These are phyloP conservation scores for Philereme vetulata DNA, from an alignment of 2,888 invertebrate genomes.

Conservation along the genomic window DNA sequence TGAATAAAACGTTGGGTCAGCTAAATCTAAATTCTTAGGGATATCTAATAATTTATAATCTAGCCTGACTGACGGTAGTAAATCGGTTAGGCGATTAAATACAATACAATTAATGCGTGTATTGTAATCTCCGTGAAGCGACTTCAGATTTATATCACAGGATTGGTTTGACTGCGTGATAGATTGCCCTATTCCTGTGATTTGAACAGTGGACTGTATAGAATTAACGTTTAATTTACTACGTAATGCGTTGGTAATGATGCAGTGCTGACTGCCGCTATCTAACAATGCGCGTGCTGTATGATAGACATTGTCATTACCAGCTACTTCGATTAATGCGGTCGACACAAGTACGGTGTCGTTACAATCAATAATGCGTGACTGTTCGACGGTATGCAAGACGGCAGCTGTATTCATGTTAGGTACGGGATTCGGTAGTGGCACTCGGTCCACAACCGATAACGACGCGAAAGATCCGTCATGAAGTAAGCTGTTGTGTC, in stretches of 20 bases:
- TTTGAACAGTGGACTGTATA: slow-evolving; percentile 38
- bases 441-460: neutral
- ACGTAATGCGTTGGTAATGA: slow-evolving; percentile 33
- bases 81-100: slow-evolving; percentile 1
- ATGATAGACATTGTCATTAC: neutral
- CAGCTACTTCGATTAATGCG: slow-evolving; percentile 6
- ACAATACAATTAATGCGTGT: slow-evolving; percentile 5
- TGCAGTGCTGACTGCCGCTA: slow-evolving; percentile 32
- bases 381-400: slow-evolving; percentile 6
- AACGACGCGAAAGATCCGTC: slow-evolving; percentile 5
- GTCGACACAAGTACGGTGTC: slow-evolving; percentile 2
- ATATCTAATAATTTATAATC: slow-evolving; percentile 4
- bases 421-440: neutral
- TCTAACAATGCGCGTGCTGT: neutral
- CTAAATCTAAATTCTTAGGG: slow-evolving; percentile 18
- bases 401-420: neutral
- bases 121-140: slow-evolving; percentile 16
- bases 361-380: slow-evolving; percentile 8
- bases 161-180: slow-evolving; percentile 26
- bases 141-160: slow-evolving; percentile 32
- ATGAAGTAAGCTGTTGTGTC: slow-evolving; percentile 15
- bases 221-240: slow-evolving; percentile 27
- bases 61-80: slow-evolving; percentile 1
- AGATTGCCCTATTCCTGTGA: slow-evolving; percentile 33
- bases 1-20: slow-evolving; percentile 20